These are phyloP conservation scores for Temnothorax unifasciatus DNA, from an alignment of 2,888 invertebrate genomes.

Conservation along the genomic window DNA sequence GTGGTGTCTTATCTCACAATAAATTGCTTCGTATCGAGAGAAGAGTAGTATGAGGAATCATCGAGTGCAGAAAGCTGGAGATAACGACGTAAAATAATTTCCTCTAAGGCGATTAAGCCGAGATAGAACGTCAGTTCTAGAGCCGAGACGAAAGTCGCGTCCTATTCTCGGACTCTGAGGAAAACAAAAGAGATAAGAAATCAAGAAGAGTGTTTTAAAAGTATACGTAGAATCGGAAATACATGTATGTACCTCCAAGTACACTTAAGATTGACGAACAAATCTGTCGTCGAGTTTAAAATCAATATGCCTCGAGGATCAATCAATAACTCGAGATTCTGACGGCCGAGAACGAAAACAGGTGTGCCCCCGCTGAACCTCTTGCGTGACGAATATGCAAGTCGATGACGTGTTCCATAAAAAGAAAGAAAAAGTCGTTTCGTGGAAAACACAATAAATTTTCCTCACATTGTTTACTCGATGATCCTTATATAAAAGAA, in stretches of 20 bases:
- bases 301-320: background rate
- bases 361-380: background rate
- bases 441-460: background rate
- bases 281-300: background rate
- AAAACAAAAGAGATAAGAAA: background rate
- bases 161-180: background rate
- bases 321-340: background rate
- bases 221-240: background rate
- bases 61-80: background rate
- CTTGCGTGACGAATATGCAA: background rate
- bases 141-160: too few species aligned
- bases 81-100: background rate
- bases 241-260: background rate
- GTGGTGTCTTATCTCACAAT: background rate
- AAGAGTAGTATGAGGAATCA: background rate
- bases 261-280: background rate
- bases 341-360: background rate
- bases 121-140: background rate
- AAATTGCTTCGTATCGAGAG: background rate
- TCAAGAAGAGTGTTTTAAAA: background rate
- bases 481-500: background rate
- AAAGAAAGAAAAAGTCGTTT: background rate
- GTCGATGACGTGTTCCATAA: background rate
- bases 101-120: background rate
- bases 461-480: too few species aligned